Base-by-base conservation (phyloP, 2,113 vertebrate species). In the Macrotis lagotis region DNA sequence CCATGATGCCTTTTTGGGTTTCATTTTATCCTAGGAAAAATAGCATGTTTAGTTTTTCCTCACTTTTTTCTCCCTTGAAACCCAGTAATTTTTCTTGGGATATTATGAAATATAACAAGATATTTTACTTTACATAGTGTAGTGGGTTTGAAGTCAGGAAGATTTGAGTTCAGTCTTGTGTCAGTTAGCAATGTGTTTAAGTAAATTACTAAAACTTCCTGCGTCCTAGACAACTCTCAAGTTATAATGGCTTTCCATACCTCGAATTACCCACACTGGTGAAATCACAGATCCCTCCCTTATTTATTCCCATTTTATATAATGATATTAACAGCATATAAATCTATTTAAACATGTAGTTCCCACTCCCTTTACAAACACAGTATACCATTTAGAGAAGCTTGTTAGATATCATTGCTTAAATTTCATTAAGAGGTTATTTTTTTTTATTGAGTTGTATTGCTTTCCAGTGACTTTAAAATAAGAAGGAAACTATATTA, bases 391-490 rank as follows among this genome's bases (percentile, higher is more conserved):
- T 74, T 90, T 94, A 55, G 59, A 19, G 31, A 92, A 95, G 25
- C 89, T 92, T 94, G 88, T 93, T 93, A 24, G 89, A 91, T 91
- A 51, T 83, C 8, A 51, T 90, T 3, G 31, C 88, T 44, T 50
- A 55, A 16, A 22, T 94, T 51, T 83, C 94, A 91, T 25, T 94
- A 96, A 96, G 94, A 92, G 53, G 50, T 2, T 89, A 50, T 53
- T 50, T 48, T 97, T 51, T 93, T 8, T 66, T 51, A 11, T 50
- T n/a, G 92, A 88, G 3, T 91, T 96, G 90, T 94, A 89, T 59
- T 92, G 88, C 25, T 92, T 97, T 96, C 5, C 49, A 90, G 6
- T 92, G 95, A 88, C 66, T 94, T 94, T 93, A 93, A 92, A 93
- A 93, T 66, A 90, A 91, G 51, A 22, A 59, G 89, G 66, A 91